Percentiles rank a stretch among this genome's conserved stretches.
phyloP scores from a whole-genome alignment of 2,113 vertebrate species.

The Oenanthe oenanthe region DNA sequence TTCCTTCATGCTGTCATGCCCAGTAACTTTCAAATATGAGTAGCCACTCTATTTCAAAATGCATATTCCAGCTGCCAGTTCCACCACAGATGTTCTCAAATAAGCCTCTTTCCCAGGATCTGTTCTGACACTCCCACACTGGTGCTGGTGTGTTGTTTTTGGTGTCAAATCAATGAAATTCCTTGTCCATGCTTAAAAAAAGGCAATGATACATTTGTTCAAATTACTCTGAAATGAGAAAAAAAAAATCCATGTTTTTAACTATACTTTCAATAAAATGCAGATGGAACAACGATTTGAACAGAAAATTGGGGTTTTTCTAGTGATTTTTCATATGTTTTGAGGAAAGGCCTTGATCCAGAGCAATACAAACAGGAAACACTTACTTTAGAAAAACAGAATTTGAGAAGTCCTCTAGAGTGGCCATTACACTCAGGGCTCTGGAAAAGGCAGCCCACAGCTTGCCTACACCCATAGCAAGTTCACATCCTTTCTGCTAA shows the following conservation, averaged over 20 bases:
- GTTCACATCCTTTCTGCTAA: neutral
- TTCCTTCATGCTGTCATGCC: neutral
- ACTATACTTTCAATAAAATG: neutral
- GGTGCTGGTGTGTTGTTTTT: neutral
- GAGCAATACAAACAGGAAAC: neutral
- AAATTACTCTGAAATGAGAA: neutral
- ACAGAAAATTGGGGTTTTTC: neutral
- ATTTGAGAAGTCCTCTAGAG: neutral
- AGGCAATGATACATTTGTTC: neutral
- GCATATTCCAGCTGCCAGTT: neutral
- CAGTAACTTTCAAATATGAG: neutral
- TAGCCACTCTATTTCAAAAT: neutral
- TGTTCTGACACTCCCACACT: neutral
- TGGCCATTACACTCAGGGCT: neutral
- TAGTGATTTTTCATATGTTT: neutral
- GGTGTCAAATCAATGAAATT: neutral
- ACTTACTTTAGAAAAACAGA: neutral
- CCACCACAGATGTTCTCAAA: neutral
- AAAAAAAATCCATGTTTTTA: neutral
- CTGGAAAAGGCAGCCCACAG: neutral
- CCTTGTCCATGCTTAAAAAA: neutral
- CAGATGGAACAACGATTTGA: neutral
- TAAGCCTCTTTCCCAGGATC: neutral
- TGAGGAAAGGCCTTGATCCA: neutral
- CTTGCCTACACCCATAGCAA: neutral